Base-by-base conservation (phyloP, 2,797 vertebrate genomes). In the Clamator glandarius region DNA sequence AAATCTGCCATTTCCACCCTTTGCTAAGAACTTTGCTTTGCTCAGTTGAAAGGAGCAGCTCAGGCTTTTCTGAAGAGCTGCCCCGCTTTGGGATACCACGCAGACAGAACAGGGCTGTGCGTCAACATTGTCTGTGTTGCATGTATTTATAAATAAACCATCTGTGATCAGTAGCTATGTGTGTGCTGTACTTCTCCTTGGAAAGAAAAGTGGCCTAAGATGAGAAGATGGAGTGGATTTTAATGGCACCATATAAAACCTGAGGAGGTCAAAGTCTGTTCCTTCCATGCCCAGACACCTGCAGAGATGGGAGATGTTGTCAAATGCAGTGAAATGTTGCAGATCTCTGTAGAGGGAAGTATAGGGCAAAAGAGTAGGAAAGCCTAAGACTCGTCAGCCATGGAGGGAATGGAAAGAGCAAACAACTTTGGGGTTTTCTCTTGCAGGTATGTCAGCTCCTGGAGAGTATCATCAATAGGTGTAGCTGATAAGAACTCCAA, bases 311-410 rank as follows among this genome's bases (percentile, higher is more conserved):
- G 25, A 68, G 41, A 21, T 1, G 2, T 5, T 72, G 42, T 63
- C 16, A 67, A 58, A 62, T 33, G 54, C 17, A 58, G 23, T 23
- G 64, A 79, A 67, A 35, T 6, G 3, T 26, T 44, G 25, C 52
- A 59, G 39, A 59, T 0, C 8, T 7, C 39, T 0, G 1, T 15
- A 9, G 50, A 28, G 17, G 6, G 15, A 12, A 25, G 5, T 31
- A 16, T 44, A 13, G 41, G 8, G 26, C 26, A 64, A 52, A 39
- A 36, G 28, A 29, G 12, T 12, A 25, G 15, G 21, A 9, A 11
- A 61, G 9, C 8, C 9, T 58, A n/a, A 58, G n/a, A 11, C 26
- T 26, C 29, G 35, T 39, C 29, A 39, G 1, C 4, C 1, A 1
- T 4, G 5, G n/a, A n/a, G 17, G 28, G 59, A 76, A 64, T 15